phyloP scores from a whole-genome alignment of 2,113 vertebrate genomes.

The Dolichotis patagonum region DNA sequence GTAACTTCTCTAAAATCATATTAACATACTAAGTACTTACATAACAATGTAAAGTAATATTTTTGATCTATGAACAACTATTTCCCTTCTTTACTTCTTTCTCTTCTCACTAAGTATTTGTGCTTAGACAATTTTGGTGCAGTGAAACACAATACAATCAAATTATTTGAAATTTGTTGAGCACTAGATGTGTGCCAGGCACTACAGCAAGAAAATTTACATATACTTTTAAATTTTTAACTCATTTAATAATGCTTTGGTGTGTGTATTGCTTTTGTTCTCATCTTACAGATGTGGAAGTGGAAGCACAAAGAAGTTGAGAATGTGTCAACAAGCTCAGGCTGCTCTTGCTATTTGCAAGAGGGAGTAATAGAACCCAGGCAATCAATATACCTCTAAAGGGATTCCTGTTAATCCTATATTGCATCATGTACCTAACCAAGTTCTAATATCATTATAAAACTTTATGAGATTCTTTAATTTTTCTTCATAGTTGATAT shows the following conservation, averaged over 20 bases:
- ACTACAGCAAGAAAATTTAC: neutral
- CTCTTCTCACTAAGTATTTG: neutral
- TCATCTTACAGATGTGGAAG: neutral
- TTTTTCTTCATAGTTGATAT: constrained; percentile 28
- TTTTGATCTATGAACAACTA: constrained; percentile 3
- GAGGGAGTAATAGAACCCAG: neutral
- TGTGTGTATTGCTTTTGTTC: neutral
- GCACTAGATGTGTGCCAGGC: neutral
- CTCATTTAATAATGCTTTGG: neutral
- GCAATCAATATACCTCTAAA: neutral
- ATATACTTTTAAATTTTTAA: neutral
- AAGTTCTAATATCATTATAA: neutral
- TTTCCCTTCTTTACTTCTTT: neutral
- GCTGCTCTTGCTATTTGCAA: neutral
- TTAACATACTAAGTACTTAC: neutral
- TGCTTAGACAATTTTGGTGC: neutral
- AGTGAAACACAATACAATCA: neutral
- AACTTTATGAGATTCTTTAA: neutral
- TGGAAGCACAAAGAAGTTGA: neutral
- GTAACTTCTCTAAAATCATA: neutral
- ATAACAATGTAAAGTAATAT: neutral
- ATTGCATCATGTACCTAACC: neutral
- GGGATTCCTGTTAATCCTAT: neutral
- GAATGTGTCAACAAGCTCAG: neutral
- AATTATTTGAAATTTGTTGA: constrained; percentile 8